These are phyloP conservation scores for Sinocyclocheilus anophthalmus DNA, from an alignment of 2,113 vertebrate species.

Conservation along the genomic window DNA sequence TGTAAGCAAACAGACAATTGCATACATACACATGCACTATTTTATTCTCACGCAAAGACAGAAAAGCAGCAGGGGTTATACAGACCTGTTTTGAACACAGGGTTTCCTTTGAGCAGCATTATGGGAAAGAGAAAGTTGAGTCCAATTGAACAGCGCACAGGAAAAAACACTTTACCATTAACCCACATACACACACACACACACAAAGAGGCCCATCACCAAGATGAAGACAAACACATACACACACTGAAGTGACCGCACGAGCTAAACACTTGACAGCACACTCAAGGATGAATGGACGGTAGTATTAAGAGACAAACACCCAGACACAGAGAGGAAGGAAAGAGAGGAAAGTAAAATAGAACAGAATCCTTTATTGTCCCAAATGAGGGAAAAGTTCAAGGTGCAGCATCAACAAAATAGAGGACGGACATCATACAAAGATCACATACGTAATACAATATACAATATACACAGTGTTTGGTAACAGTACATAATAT, in stretches of 20 bases:
- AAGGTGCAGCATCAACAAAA: slow-evolving; percentile 75
- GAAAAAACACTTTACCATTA: slow-evolving; percentile 27
- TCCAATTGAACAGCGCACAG: slow-evolving; percentile 61
- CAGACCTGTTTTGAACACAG: slow-evolving; percentile 81
- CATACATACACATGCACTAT: slow-evolving; percentile 35
- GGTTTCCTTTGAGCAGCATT: slow-evolving; percentile 81
- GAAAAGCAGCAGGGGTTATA: slow-evolving; percentile 66
- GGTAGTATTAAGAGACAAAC: slow-evolving; percentile 56
- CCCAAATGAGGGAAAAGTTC: slow-evolving; percentile 69
- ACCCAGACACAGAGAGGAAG: slow-evolving; percentile 64
- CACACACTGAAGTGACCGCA: slow-evolving; percentile 45
- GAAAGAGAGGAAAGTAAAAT: slow-evolving; percentile 74
- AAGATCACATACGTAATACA: slow-evolving; percentile 76
- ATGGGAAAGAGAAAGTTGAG: slow-evolving; percentile 76
- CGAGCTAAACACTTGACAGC: slow-evolving; percentile 16
- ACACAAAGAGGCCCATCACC: slow-evolving; percentile 51
- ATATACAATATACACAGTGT: slow-evolving; percentile 83
- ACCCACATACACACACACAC: slow-evolving; percentile 34
- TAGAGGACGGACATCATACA: slow-evolving; percentile 79
- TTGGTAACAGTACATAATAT: slow-evolving; percentile 78
- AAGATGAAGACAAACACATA: slow-evolving; percentile 36
- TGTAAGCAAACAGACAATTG: slow-evolving; percentile 38
- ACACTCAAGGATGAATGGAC: slow-evolving; percentile 41
- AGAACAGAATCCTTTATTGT: slow-evolving; percentile 83
- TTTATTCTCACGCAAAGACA: slow-evolving; percentile 56